Percentiles rank a stretch among this genome's conserved stretches.
These are phyloP conservation scores for Ailurus styani DNA, from an alignment of 2,113 vertebrate species.

Conservation along the genomic window DNA sequence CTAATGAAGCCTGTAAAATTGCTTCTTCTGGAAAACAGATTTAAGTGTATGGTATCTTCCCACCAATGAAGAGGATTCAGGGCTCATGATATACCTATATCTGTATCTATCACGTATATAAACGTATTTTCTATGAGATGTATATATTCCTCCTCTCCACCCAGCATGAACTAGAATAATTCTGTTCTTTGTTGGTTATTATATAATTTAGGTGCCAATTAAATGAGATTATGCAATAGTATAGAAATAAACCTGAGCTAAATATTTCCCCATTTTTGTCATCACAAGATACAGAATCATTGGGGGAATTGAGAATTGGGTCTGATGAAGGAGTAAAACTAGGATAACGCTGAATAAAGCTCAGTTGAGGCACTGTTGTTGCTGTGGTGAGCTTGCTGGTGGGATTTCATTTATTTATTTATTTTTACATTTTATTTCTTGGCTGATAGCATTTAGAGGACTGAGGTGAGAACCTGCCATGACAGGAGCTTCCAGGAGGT, in stretches of 20 bases:
- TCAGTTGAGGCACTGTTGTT: background rate
- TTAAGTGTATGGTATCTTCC: background rate
- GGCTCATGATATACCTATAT: background rate
- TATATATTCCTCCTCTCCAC: background rate
- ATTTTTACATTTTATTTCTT: background rate
- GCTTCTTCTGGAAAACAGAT: background rate
- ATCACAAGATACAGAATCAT: background rate
- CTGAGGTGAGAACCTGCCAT: background rate
- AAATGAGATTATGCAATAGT: constrained; percentile 25
- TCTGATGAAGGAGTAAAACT: background rate
- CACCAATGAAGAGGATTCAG: background rate
- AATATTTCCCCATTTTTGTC: background rate
- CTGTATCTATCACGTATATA: background rate
- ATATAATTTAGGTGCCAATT: constrained; percentile 18
- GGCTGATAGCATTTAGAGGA: background rate
- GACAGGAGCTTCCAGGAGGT: background rate
- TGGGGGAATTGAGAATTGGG: background rate
- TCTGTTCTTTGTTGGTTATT: background rate
- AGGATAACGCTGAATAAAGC: background rate
- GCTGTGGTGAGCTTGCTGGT: background rate
- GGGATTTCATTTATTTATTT: background rate
- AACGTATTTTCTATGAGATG: background rate
- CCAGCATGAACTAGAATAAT: background rate
- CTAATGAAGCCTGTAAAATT: background rate
- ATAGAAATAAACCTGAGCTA: constrained; percentile 25